phyloP scores from a whole-genome alignment of 2,797 vertebrate genomes.

The Sebastes kiyomatsui region DNA sequence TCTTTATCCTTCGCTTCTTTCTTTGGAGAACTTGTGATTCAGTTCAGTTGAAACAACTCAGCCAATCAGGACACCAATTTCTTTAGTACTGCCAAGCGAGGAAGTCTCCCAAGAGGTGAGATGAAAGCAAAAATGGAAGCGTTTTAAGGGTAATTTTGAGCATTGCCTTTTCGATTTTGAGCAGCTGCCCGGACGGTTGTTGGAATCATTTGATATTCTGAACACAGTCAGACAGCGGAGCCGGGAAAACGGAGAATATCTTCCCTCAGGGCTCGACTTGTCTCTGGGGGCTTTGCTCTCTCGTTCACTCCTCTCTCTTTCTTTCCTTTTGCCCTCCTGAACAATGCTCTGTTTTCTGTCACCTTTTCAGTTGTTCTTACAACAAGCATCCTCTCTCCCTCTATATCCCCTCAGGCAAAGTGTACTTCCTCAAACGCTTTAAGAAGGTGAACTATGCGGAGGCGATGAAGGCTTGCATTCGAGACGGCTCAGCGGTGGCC shows the following conservation, averaged over 20 bases:
- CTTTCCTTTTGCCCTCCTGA: constrained; percentile 20
- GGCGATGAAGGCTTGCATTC: constrained; percentile 88
- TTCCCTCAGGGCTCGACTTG: constrained; percentile 32
- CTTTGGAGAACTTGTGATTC: constrained; percentile 22
- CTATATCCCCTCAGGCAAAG: constrained; percentile 81
- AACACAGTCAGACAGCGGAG: constrained; percentile 42
- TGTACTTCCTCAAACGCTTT: constrained; percentile 94
- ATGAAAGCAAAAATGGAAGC: constrained; percentile 56
- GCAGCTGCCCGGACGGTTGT: constrained; percentile 36
- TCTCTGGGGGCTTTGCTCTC: constrained; percentile 42
- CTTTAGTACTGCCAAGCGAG: constrained; percentile 14
- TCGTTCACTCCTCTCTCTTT: constrained; percentile 15
- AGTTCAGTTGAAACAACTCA: constrained; percentile 38
- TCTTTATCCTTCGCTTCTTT: constrained; percentile 4
- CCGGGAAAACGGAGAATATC: constrained; percentile 44
- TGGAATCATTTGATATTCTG: constrained; percentile 65
- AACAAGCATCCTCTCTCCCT: constrained; percentile 19
- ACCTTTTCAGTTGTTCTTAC: constrained; percentile 37
- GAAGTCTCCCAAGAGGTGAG: constrained; percentile 33
- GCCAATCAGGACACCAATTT: constrained; percentile 34
- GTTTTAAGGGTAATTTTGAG: constrained; percentile 59
- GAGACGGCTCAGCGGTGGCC: constrained; percentile 85
- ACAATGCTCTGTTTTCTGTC: constrained; percentile 34
- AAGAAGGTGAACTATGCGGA: constrained; percentile 91
- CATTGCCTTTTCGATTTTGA: constrained; percentile 54